A percentile compares a stretch with the other conserved stretches of the same genome.
Conservation (phyloP, 1,140 invertebrate species). For the Apis florea region DNA sequence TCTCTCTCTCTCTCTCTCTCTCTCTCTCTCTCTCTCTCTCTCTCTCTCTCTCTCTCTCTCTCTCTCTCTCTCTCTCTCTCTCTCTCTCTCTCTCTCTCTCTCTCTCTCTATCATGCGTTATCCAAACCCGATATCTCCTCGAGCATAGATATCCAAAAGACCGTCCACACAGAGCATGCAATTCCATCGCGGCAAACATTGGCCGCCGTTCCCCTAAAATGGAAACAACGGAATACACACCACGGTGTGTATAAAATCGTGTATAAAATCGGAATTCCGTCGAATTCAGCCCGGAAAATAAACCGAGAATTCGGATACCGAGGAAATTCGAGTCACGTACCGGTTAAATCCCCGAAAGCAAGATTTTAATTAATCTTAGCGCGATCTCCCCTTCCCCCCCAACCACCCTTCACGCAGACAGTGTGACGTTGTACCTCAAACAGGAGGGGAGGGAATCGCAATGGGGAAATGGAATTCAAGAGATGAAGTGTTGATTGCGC, state of each 20-base stretch:
- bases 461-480: slow-evolving; percentile 48
- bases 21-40: too few relatives aligned
- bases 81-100: too few relatives aligned
- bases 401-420: slow-evolving; percentile 15
- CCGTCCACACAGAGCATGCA: background rate
- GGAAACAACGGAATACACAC: background rate
- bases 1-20: too few relatives aligned
- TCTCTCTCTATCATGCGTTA: too few relatives aligned
- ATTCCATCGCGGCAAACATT: background rate
- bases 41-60: too few relatives aligned
- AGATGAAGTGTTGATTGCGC: slow-evolving; percentile 52
- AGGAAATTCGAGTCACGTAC: background rate
- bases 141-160: background rate
- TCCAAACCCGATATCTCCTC: background rate
- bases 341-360: background rate
- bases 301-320: too few relatives aligned
- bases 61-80: too few relatives aligned
- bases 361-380: slow-evolving; percentile 43
- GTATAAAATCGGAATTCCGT: too few relatives aligned
- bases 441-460: slow-evolving; percentile 11
- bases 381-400: background rate
- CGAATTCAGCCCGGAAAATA: background rate
- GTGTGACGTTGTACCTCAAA: slow-evolving; percentile 37
- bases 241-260: background rate
- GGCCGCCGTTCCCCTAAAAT: background rate